These are phyloP conservation scores for Cnemophilus loriae DNA, from an alignment of 2,113 vertebrate species.

Conservation along the genomic window DNA sequence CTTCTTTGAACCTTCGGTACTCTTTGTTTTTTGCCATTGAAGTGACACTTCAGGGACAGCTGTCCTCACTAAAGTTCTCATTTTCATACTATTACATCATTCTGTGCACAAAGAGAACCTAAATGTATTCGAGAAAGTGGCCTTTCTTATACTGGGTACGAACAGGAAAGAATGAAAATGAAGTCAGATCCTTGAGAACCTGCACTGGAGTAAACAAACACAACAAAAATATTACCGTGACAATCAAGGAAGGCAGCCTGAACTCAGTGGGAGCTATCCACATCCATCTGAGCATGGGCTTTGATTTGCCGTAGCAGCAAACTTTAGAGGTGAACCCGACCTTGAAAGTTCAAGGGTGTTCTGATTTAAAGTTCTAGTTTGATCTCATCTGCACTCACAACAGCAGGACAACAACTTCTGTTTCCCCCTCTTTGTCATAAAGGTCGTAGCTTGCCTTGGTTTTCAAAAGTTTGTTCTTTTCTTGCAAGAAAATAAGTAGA, in stretches of 20 bases:
- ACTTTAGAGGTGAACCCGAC: constrained; percentile 28
- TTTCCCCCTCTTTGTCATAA: neutral
- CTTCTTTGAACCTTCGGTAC: neutral
- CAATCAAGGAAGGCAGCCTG: constrained; percentile 21
- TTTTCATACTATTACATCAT: neutral
- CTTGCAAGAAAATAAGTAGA: neutral
- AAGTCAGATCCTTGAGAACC: constrained; percentile 24
- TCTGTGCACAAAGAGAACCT: neutral
- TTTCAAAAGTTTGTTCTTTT: neutral
- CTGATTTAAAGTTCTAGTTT: constrained; percentile 19
- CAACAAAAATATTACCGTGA: constrained; percentile 42
- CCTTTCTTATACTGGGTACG: neutral
- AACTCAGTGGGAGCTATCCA: constrained; percentile 48
- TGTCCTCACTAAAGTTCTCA: neutral
- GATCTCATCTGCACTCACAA: neutral
- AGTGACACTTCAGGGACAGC: neutral
- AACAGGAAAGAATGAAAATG: constrained; percentile 6
- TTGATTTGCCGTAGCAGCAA: constrained; percentile 33
- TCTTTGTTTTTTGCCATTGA: neutral
- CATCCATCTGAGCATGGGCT: constrained; percentile 43
- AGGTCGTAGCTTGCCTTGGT: neutral
- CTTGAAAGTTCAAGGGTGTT: constrained; percentile 48
- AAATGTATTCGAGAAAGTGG: neutral
- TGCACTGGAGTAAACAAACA: constrained; percentile 7
- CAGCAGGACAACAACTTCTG: constrained; percentile 31